Base-by-base conservation (phyloP, 2,797 vertebrate species). In the Cheirogaleus major region DNA sequence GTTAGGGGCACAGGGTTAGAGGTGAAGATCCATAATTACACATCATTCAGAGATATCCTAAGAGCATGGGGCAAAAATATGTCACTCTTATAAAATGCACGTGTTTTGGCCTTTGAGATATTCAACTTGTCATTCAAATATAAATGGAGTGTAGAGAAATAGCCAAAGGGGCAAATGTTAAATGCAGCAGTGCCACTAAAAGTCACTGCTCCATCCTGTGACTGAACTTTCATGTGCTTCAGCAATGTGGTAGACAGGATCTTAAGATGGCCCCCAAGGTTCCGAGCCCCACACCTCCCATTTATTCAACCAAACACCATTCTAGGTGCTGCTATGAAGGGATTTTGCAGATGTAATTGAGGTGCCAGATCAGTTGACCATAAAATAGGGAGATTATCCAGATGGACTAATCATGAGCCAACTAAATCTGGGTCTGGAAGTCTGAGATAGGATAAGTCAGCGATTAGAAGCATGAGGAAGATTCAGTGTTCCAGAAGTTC, bases 81-180 rank as follows among this genome's bases (percentile, higher is more conserved):
- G 43, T 87, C 83, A 96, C 41, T 72, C 41, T 50, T 88, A 32
- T 67, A 92, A 96, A 78, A 79, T n/a, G n/a, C 4, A 0, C 57
- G 41, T 94, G 59, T 80, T 35, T 87, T 95, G 84, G 35, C 69
- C 78, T 95, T 96, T 90, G 83, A 93, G 22, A 86, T 96, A 92
- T 17, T 95, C 27, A 89, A 75, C 52, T 70, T 88, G 89, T 95
- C 80, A 84, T 92, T 97, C 75, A 89, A 32, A 94, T 97, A 32
- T 95, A 86, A 95, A 89, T 57, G 43, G 61, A 72, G 17, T 92
- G 15, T 91, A 82, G 57, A 96, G 85, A 95, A 97, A 95, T 65
- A 59, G 63, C 35, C n/a, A 83, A 91, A 91, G 91, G 73, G 82
- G 48, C 8, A 75, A 82, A 59, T 79, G 84, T 92, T 85, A 95